Base-by-base conservation (phyloP, 2,797 vertebrate species). In the Eupleurogrammus muticus region DNA sequence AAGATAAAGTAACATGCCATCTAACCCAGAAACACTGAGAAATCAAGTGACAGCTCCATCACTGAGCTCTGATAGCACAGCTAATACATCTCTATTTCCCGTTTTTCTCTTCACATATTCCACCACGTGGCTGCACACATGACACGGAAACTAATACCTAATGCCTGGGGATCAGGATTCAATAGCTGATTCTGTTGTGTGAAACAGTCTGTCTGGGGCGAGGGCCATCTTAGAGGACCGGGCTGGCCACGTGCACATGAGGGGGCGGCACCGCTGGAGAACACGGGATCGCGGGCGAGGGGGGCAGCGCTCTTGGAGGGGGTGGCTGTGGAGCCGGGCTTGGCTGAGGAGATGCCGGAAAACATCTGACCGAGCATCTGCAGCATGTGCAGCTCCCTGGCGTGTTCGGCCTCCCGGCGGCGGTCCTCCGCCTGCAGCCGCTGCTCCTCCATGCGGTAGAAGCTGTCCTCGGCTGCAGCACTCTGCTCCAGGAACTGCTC, bases 341-440 rank as follows among this genome's bases (percentile, higher is more conserved):
- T 80, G 24, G 93, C 77, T 0, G 90, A 79, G 68, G 94, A 92
- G 75, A 97, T 92, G 87, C 91, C 90, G 77, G 94, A 91, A 75
- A 97, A 95, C 94, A 98, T 96, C 93, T 97, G 96, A 46, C 95
- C 96, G 56, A 97, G 90, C 95, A 97, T 95, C 86, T 96, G 96
- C 34, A 98, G 90, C 96, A 97, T 96, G 80, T 96, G 96, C 72
- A 97, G 90, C 90, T 97, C 96, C 63, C 96, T 90, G 44, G 93
- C 56, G 70, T 96, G 96, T 71, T 97, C 96, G 0, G 94, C 92
- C 75, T 97, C 96, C 17, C 95, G 88, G 8, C 95, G 95, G 17
- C 90, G 94, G 79, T 97, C 96, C 81, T 98, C 96, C 0, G 95
- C 92, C 82, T 95, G 95, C 79, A 96, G 82, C 24, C 95, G 95